Evolutionary conservation across 2,888 invertebrate genomes (phyloP).

Genomic region (Myopa testacea): DNA sequence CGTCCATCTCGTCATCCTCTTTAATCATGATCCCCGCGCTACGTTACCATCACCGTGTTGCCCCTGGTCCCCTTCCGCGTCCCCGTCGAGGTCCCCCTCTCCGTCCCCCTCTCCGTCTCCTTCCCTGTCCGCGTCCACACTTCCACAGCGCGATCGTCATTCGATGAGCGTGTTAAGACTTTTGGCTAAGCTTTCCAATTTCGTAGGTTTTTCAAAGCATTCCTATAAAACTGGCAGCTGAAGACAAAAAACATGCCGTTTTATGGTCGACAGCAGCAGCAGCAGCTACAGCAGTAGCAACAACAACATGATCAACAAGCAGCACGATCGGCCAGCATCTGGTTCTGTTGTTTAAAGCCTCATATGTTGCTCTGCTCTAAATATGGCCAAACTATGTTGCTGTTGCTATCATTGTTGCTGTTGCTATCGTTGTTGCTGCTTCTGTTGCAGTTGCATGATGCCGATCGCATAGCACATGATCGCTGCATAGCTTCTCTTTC

Average conservation of each 20-base stretch:
- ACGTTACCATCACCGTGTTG: no score
- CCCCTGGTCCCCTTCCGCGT: not conserved
- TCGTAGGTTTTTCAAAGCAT: not conserved
- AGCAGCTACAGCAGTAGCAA: not conserved
- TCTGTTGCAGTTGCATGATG: not conserved
- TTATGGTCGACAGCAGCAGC: constrained; percentile 8
- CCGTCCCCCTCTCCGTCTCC: no score
- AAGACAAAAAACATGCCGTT: constrained; percentile 4
- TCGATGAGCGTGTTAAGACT: no score
- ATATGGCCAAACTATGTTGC: constrained; percentile 38
- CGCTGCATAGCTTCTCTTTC: not conserved
- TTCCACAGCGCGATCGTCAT: not conserved
- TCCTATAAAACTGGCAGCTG: not conserved
- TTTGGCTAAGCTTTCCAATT: constrained; percentile 1
- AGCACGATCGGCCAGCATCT: constrained; percentile 17
- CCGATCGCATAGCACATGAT: constrained; percentile 5
- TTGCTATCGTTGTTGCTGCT: not conserved
- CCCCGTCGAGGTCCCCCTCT: not conserved
- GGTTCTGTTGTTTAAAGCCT: not conserved
- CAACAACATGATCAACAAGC: constrained; percentile 6
- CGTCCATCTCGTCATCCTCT: not conserved
- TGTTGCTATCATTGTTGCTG: not conserved
- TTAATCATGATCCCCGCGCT: not conserved
- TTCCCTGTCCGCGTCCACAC: not conserved
- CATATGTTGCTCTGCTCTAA: constrained; percentile 25